phyloP scores from a whole-genome alignment of 2,797 vertebrate genomes.

The Acanthurus leucopareius region DNA sequence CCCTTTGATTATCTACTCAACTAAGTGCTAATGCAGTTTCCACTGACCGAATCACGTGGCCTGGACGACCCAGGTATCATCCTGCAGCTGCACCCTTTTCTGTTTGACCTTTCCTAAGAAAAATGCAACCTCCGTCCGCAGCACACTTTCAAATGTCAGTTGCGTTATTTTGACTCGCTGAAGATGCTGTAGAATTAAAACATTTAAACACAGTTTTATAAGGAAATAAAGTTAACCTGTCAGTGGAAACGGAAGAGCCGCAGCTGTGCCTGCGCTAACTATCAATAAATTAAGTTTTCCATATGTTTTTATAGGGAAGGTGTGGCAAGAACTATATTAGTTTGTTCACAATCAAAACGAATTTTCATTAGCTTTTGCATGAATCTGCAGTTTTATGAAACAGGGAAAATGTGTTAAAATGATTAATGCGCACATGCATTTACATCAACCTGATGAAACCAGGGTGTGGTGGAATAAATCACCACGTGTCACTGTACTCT shows the following conservation, averaged over 20 bases:
- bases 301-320: background rate
- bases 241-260: too few relatives aligned
- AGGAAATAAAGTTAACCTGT: background rate
- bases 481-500: background rate
- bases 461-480: conserved; percentile 31
- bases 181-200: conserved; percentile 4
- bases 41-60: conserved; percentile 26
- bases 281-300: too few relatives aligned
- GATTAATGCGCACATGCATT: conserved; percentile 26
- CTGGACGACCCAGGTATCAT: conserved; percentile 17
- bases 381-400: conserved; percentile 11
- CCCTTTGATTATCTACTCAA: conserved; percentile 17
- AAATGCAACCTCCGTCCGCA: conserved; percentile 16
- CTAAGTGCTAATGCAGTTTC: conserved; percentile 23
- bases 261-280: background rate
- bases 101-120: conserved; percentile 52
- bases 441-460: conserved; percentile 34
- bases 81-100: conserved; percentile 33
- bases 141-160: conserved; percentile 37
- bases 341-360: background rate
- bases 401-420: conserved; percentile 3
- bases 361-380: background rate
- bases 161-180: background rate
- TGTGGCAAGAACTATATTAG: background rate
- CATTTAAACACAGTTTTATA: background rate